Evolutionary conservation across 2,113 vertebrate species (phyloP), one percentile per base, ranked within the genome.

Genomic region (Camelus bactrianus): DNA sequence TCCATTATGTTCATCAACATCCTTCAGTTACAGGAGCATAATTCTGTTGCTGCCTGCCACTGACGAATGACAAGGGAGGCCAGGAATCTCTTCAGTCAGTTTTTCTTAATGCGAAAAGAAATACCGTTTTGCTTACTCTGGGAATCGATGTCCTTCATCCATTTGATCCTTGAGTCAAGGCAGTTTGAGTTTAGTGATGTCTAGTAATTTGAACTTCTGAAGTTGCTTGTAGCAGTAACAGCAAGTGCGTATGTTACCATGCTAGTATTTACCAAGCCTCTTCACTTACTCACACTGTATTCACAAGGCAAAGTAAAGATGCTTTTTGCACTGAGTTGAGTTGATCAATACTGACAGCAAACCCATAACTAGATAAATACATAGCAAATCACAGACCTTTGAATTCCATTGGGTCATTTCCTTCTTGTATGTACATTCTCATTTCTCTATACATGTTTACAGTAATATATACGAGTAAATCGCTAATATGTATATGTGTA

Each of bases 271-370:
- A 62, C 17, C 38, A 93, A 58, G 3, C 11, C 30, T 95, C n/a
- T 72, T 83, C 38, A 72, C 0, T 38, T n/a, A 17, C 17, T 76
- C 16, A 19, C 20, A 75, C 50, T 65, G 16, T 52, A 80, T 79
- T 83, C 80, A 62, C 17, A 92, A 62, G n/a, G 46, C 60, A 95
- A 89, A 85, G 77, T 81, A 69, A 92, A 87, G 26, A 84, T 54
- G 3, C 13, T 84, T 20, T 4, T 62, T 80, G 60, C 54, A 88
- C 19, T 84, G 17, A 6, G 35, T 81, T 70, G 54, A 79, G 7
- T 67, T 94, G 72, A 82, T 96, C 22, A 69, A 3, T 91, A 76
- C 1, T 72, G 46, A 93, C 5, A 80, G 48, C 3, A 72, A 32
- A 65, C 4, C 35, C n/a, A 46, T n/a, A 28, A 79, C 69, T 60